Evolutionary conservation across 2,797 vertebrate genomes (phyloP), one percentile per base, ranked within the genome.

Genomic region (Crax fasciolata): DNA sequence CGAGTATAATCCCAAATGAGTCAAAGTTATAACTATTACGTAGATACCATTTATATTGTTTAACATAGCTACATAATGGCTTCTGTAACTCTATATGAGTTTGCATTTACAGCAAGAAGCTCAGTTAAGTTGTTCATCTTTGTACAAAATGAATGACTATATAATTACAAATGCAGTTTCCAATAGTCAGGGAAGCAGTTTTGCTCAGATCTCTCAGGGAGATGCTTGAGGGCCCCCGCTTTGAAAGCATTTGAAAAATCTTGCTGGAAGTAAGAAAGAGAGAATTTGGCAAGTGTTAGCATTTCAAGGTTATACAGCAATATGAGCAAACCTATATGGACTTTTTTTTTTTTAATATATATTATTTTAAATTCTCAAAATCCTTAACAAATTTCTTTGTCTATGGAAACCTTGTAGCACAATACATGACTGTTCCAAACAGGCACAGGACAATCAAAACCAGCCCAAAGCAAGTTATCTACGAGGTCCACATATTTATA

Each of bases 131-230:
- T 49, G 41, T 52, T 48, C 88, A 79, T 32, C 46, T 93, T 52
- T 70, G 84, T 35, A 74, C 90, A 89, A 89, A 90, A 67, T 1
- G 9, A 81, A 73, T 5, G 12, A 86, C 24, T 55, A 8, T 24
- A 8, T 87, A 95, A 96, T 94, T 96, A 94, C 89, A 95, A 95
- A 41, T 46, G 13, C 25, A 86, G 65, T 57, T 97, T 87, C 87
- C 35, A 23, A 35, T 20, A 58, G 35, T 76, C 38, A 24, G 6
- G 19, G 51, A 89, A 71, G 21, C 23, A 51, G 11, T 62, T 96
- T 82, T 16, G 25, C 32, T 94, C 85, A 61, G 78, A 92, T 71
- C 28, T 76, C 74, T 73, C 21, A 58, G 65, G n/a, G 85, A 87
- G 79, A 93, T 46, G 46, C 86, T 91, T 92, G 88, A 94, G 94